Percentiles rank a stretch among this genome's conserved stretches.
These are phyloP conservation scores for Diadumene lineata DNA, from an alignment of 92 coral and sea anemone species.

Conservation along the genomic window DNA sequence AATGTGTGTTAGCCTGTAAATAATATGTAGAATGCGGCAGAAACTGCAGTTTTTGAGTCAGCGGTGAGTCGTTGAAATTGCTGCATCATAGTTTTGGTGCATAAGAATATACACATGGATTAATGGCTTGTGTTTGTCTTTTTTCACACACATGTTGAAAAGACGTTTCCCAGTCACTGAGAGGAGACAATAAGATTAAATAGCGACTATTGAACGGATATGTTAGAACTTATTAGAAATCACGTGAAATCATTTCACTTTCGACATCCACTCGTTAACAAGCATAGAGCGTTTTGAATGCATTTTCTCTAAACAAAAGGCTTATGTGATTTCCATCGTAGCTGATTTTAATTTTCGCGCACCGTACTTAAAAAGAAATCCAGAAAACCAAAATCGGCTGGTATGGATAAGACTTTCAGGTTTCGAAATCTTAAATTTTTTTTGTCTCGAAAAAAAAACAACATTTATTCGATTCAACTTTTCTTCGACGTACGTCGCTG, in stretches of 20 bases:
- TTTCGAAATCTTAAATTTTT: too few relatives aligned
- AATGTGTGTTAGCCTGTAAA: conserved; percentile 24
- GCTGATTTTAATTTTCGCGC: too few relatives aligned
- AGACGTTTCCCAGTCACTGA: background rate
- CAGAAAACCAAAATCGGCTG: too few relatives aligned
- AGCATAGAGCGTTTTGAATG: too few relatives aligned
- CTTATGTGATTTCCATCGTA: too few relatives aligned
- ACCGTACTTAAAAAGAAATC: too few relatives aligned
- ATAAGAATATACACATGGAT: conserved; percentile 32
- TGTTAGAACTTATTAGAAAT: background rate
- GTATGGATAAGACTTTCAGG: too few relatives aligned
- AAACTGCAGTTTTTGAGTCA: conserved; percentile 27
- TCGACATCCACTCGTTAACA: background rate
- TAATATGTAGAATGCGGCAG: conserved; percentile 42
- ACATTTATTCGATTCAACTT: too few relatives aligned
- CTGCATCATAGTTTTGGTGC: conserved; percentile 22
- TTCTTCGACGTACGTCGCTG: too few relatives aligned
- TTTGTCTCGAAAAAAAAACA: too few relatives aligned
- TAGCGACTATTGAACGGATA: background rate
- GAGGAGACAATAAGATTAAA: conserved; percentile 9
- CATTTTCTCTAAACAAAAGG: background rate
- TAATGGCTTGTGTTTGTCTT: conserved; percentile 22
- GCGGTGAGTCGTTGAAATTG: conserved; percentile 27
- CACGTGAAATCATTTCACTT: conserved; percentile 3
- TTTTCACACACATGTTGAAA: conserved; percentile 16